Percentiles rank a stretch among this genome's conserved stretches.
Conservation (phyloP, 2,797 vertebrate genomes). For the Mycteria americana region DNA sequence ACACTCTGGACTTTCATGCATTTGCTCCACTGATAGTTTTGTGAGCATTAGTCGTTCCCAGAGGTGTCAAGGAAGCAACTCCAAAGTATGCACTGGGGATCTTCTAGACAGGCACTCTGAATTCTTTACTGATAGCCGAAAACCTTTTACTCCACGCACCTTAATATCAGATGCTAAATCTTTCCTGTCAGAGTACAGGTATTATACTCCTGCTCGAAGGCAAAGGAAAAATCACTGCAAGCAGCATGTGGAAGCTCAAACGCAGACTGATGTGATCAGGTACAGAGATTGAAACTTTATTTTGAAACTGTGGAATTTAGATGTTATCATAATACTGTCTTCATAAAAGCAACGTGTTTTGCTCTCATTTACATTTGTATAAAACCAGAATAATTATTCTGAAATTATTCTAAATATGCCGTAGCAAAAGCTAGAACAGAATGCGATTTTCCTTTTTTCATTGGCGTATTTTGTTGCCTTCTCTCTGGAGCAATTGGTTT, state of each 20-base stretch:
- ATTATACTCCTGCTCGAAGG: slow-evolving; percentile 84
- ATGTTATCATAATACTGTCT: background rate
- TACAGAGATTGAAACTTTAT: slow-evolving; percentile 45
- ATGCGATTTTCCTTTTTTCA: background rate
- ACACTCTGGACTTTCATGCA: background rate
- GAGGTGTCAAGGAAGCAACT: slow-evolving; percentile 76
- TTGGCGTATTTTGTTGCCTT: background rate
- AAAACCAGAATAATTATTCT: background rate
- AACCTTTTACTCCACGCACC: slow-evolving; percentile 90
- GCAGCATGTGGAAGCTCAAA: slow-evolving; percentile 67
- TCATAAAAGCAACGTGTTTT: background rate
- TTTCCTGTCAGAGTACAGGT: slow-evolving; percentile 85
- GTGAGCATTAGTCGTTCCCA: slow-evolving; percentile 18
- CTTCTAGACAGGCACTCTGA: slow-evolving; percentile 87
- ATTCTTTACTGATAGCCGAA: slow-evolving; percentile 79
- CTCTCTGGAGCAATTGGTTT: background rate
- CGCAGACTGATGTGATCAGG: slow-evolving; percentile 80
- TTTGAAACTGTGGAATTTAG: background rate
- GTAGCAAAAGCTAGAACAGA: background rate
- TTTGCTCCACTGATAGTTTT: slow-evolving; percentile 26
- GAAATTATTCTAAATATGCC: background rate
- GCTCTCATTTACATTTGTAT: background rate
- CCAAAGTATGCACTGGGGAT: slow-evolving; percentile 83
- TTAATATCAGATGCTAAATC: slow-evolving; percentile 87
- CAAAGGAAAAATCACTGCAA: slow-evolving; percentile 60